Evolutionary conservation across 2,888 invertebrate species (phyloP), one percentile per base, ranked within the genome.

Genomic region (Zonitis immaculata): DNA sequence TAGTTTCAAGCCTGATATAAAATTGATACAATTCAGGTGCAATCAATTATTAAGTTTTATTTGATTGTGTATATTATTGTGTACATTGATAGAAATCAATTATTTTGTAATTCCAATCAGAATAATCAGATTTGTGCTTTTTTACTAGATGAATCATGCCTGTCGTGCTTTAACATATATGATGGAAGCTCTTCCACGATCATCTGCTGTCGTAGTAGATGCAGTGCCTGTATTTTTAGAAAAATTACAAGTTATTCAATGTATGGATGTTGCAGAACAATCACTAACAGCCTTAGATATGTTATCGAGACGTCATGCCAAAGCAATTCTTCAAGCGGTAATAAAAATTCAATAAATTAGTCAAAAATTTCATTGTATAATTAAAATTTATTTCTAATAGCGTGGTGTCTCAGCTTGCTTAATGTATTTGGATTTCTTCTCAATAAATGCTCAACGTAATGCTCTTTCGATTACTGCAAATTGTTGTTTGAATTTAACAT

Each of bases 241-340:
- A 77, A 99, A 95, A 78, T 80, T 98, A 52, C 95, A 97, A 78
- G 91, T 94, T 20, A 99, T 98, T 67, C 97, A 97, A 65, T 99
- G 98, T 75, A 98, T 99, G 94, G 99, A 99, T 78, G 98, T 99
- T 16, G 99, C 99, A 3, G 99, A 99, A 76, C 98, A 99, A 78
- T 93, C 95, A 62, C 82, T 99, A 57, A 95, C 97, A 5, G 98
- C 98, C 2, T 80, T 99, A 39, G 98, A 99, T 73, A 97, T 97
- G 88, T 81, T 99, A 47, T 98, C 97, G 0, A 82, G 95, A 11
- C 82, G 97, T 54, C 99, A 99, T 77, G 94, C 95, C 68, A 99
- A 98, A 78, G 87, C 95, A 39, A 98, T 99, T 63, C 78, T 99
- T 56, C 91, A 93, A 76, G 94, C 95, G 59, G 90, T 91, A 71